Evolutionary conservation across 2,888 invertebrate species (phyloP).

Genomic region (Trichopoda pennipes): DNA sequence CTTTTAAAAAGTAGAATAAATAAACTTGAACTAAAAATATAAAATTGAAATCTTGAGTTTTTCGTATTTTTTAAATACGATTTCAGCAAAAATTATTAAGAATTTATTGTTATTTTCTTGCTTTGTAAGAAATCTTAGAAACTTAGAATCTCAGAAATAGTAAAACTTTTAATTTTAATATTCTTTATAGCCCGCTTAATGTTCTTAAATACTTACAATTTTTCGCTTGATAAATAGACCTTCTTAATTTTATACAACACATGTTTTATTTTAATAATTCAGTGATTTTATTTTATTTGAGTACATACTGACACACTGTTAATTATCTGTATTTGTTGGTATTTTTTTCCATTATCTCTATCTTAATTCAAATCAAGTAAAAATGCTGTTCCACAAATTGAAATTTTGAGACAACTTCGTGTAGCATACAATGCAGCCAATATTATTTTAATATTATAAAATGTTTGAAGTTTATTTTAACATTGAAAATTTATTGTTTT

Average conservation of each 20-base stretch:
- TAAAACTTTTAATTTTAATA: no score
- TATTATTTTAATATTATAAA: constrained; percentile 31
- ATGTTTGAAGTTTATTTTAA: constrained; percentile 24
- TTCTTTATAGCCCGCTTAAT: neutral
- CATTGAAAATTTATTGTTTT: constrained; percentile 24
- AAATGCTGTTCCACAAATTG: constrained; percentile 37
- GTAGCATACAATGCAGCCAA: constrained; percentile 26
- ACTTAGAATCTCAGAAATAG: no score
- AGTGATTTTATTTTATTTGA: constrained; percentile 52
- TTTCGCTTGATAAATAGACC: neutral
- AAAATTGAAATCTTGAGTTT: no score
- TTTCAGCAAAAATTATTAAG: no score
- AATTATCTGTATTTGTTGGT: constrained; percentile 38
- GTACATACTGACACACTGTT: constrained; percentile 53
- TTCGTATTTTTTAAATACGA: no score
- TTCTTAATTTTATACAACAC: neutral
- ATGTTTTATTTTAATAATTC: constrained; percentile 47
- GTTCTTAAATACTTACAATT: constrained; percentile 34
- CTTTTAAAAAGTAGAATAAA: no score
- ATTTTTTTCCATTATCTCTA: constrained; percentile 11
- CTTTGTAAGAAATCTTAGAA: no score
- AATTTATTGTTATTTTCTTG: no score
- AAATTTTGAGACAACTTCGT: constrained; percentile 34
- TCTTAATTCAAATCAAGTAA: constrained; percentile 54
- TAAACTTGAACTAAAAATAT: no score